Evolutionary conservation across 2,113 vertebrate genomes (phyloP).

Genomic region (Ophthalmolycus amberensis): DNA sequence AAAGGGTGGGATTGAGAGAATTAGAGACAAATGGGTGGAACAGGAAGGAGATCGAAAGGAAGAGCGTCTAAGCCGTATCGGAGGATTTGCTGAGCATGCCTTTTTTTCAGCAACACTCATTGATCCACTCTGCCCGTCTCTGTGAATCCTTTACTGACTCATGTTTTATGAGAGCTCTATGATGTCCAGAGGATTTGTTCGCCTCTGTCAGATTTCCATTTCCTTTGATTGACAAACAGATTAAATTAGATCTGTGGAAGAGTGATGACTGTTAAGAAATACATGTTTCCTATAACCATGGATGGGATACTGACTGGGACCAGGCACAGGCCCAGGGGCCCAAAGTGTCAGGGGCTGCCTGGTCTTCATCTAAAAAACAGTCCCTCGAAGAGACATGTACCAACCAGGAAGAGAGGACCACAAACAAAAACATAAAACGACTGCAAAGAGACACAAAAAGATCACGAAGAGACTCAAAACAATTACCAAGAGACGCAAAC

Average conservation of each 20-base stretch:
- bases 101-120: not conserved
- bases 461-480: not conserved
- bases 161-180: slow-evolving; percentile 11
- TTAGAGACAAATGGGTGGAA: slow-evolving; percentile 52
- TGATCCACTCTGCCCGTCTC: not conserved
- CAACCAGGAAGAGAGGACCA: not conserved
- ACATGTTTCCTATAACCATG: not conserved
- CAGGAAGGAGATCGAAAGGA: slow-evolving; percentile 21
- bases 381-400: not conserved
- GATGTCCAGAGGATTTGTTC: not conserved
- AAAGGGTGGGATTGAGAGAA: slow-evolving; percentile 36
- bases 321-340: not conserved
- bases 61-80: not conserved
- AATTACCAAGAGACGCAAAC: not conserved
- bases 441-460: not conserved
- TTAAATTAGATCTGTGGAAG: not conserved
- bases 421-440: not conserved
- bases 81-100: slow-evolving; percentile 29
- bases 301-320: no score
- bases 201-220: not conserved
- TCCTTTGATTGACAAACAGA: not conserved
- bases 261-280: not conserved
- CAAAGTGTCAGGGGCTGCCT: no score
- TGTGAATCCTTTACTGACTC: not conserved
- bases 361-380: not conserved